A percentile compares a stretch with the other conserved stretches of the same genome.
These are phyloP conservation scores for Xenopus tropicalis DNA, from an alignment of 2,113 vertebrate genomes.

Conservation along the genomic window UCB_Xtro_10.0 CM004447.2:126097001-126097500, in stretches of 20 bases:
- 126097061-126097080: slow-evolving; percentile 19
- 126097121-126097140: slow-evolving; percentile 26
- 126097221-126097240: not conserved
- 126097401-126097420: not conserved
- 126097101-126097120: slow-evolving; percentile 33
- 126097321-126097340: slow-evolving; percentile 3
- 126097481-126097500: too few relatives aligned
- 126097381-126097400: slow-evolving; percentile 17
- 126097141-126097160: slow-evolving; percentile 18
- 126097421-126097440: not conserved
- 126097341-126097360: slow-evolving; percentile 22
- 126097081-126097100: slow-evolving; percentile 40
- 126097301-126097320: slow-evolving; percentile 12
- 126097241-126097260: slow-evolving; percentile 1
- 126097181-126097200: slow-evolving; percentile 11
- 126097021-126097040: slow-evolving; percentile 19
- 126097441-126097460: too few relatives aligned
- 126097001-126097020: slow-evolving; percentile 23
- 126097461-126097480: too few relatives aligned
- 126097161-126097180: slow-evolving; percentile 12
- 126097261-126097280: slow-evolving; percentile 21
- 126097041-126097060: slow-evolving; percentile 19
- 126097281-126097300: not conserved
- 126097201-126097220: slow-evolving; percentile 7
- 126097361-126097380: slow-evolving; percentile 25